A percentile compares a stretch with the other conserved stretches of the same genome.
These are phyloP conservation scores for Sinelater perroti DNA, from an alignment of 2,888 invertebrate species.

Conservation along the genomic window DNA sequence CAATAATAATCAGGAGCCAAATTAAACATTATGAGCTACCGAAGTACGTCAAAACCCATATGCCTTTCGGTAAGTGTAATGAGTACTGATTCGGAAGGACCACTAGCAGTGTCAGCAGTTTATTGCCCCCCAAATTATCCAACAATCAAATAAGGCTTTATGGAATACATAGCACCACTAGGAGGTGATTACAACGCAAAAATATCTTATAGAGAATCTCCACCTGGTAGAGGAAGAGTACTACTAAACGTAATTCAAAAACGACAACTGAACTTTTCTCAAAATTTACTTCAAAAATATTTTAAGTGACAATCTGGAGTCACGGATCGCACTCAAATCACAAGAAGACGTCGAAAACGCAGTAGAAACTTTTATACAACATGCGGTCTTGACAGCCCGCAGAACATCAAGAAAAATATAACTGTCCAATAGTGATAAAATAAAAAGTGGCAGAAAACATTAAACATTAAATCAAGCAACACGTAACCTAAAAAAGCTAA, in stretches of 20 bases:
- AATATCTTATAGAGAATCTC: neutral
- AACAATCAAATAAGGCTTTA: conserved; percentile 1
- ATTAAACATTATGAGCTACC: neutral
- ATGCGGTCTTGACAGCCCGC: neutral
- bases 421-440: neutral
- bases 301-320: no score
- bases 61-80: neutral
- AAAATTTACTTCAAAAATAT: conserved; percentile 1
- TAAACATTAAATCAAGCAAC: conserved; percentile 1
- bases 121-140: no score
- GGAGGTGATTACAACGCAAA: neutral
- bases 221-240: conserved; percentile 4
- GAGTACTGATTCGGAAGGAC: conserved; percentile 2
- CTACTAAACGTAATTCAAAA: conserved; percentile 3
- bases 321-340: no score
- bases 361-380: no score
- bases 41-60: neutral
- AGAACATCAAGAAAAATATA: neutral
- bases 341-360: no score
- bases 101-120: no score
- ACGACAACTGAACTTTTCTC: neutral
- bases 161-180: neutral
- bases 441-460: conserved; percentile 1
- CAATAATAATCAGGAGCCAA: conserved; percentile 7
- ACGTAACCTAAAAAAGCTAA: neutral